Evolutionary conservation across 2,797 vertebrate genomes (phyloP), one percentile per base, ranked within the genome.

Genomic region (Lagorchestes hirsutus): DNA sequence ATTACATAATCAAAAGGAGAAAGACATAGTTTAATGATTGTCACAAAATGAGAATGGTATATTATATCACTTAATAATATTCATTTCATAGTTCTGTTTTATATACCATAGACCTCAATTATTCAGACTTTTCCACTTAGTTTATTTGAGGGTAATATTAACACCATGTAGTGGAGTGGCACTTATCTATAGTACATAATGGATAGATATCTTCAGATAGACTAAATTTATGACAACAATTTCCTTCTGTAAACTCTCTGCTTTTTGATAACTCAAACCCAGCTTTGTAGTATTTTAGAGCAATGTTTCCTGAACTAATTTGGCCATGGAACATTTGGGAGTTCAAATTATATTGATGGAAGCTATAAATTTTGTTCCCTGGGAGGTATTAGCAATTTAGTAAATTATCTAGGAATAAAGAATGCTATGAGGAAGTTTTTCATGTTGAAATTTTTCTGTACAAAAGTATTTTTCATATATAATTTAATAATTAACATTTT

Each of bases 151-250:
- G 55, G 40, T 90, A 93, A 58, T 34, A 55, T 50, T 87, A 90
- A 52, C 90, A 31, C 52, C 94, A n/a, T 94, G 29, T 96, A 96
- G 31, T 93, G 55, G n/a, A 55, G 27, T 93, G 93, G 22, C 58
- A 82, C 67, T 22, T 74, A 0, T 96, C 14, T 93, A 95, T 94
- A 94, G 46, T 93, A 40, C 16, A n/a, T 93, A 92, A 93, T 94
- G 82, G 3, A 62, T 97, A 50, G 5, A 94, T 93, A 24, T 97
- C 46, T 97, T 95, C 94, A 96, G 74, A 27, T 24, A 24, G 67
- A 74, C n/a, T 62, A 58, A 67, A 40, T 40, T 74, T 74, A 74
- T 74, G 18, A 82, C 8, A 82, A 74, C 16, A 74, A 82, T 82
- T 82, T 40, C 18, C n/a, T 82, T 22, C 5, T 24, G n/a, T 46